phyloP scores from a whole-genome alignment of 1,140 invertebrate species.

The Drosophila parvula region DNA sequence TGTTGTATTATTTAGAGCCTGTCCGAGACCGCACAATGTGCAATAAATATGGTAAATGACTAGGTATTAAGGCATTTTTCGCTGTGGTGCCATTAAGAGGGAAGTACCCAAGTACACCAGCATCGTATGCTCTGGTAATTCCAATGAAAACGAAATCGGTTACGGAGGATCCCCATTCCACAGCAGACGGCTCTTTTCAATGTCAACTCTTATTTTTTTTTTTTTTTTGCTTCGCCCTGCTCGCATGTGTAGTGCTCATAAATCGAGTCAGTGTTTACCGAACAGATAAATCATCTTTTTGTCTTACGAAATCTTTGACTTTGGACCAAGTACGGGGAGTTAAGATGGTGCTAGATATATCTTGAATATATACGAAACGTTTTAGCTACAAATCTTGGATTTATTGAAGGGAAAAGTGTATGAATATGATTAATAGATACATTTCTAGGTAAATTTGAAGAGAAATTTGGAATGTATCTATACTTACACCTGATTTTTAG shows the following conservation, averaged over 20 bases:
- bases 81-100: constrained; percentile 39
- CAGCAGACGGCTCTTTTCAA: constrained; percentile 31
- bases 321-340: constrained; percentile 6
- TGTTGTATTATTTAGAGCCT: constrained; percentile 7
- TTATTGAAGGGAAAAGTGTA: neutral
- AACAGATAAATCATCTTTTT: constrained; percentile 42
- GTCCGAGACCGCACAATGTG: constrained; percentile 40
- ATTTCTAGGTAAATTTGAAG: neutral
- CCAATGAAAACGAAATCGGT: constrained; percentile 58
- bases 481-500: too few relatives aligned
- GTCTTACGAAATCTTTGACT: constrained; percentile 24
- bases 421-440: neutral
- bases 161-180: constrained; percentile 25
- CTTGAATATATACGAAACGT: neutral
- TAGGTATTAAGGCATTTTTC: constrained; percentile 53
- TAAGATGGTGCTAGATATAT: neutral
- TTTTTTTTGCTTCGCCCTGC: constrained; percentile 33
- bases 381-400: neutral
- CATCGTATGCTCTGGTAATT: constrained; percentile 47
- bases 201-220: too few relatives aligned
- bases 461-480: too few relatives aligned
- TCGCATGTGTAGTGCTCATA: constrained; percentile 67
- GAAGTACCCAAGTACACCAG: constrained; percentile 31
- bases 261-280: constrained; percentile 51
- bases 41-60: constrained; percentile 76